Conservation (phyloP, 2,113 vertebrate species). For the Oryzias woworae region DNA sequence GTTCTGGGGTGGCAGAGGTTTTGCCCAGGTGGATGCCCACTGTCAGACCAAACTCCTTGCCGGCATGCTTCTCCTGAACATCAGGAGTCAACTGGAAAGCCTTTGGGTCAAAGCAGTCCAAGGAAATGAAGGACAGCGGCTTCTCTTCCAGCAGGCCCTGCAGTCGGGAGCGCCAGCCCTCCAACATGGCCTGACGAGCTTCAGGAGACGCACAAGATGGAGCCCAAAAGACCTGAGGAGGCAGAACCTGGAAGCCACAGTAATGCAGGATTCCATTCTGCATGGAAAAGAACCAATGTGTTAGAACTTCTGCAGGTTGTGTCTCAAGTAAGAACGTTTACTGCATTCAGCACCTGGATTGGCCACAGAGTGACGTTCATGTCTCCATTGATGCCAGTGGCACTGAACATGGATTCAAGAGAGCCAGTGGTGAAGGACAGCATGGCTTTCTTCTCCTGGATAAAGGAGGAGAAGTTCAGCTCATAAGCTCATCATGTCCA, state of each 20-base stretch:
- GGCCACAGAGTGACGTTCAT: constrained; percentile 85
- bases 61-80: constrained; percentile 59
- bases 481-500: background rate
- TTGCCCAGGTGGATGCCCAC: constrained; percentile 78
- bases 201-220: constrained; percentile 53
- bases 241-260: constrained; percentile 85
- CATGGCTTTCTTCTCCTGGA: constrained; percentile 81
- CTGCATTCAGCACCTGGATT: constrained; percentile 72
- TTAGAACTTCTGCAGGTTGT: background rate
- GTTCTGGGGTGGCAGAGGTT: constrained; percentile 72
- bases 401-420: constrained; percentile 77
- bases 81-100: constrained; percentile 75
- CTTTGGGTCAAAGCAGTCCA: constrained; percentile 75
- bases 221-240: constrained; percentile 82
- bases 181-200: constrained; percentile 58
- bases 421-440: constrained; percentile 85
- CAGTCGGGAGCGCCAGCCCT: constrained; percentile 56
- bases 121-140: constrained; percentile 64
- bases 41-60: constrained; percentile 70
- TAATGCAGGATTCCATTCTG: constrained; percentile 82
- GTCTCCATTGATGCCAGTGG: constrained; percentile 80
- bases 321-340: background rate
- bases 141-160: constrained; percentile 49
- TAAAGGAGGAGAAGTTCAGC: background rate
- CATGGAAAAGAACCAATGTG: constrained; percentile 3